phyloP scores from a whole-genome alignment of 2,797 vertebrate genomes.

The Passerculus sandwichensis region DNA sequence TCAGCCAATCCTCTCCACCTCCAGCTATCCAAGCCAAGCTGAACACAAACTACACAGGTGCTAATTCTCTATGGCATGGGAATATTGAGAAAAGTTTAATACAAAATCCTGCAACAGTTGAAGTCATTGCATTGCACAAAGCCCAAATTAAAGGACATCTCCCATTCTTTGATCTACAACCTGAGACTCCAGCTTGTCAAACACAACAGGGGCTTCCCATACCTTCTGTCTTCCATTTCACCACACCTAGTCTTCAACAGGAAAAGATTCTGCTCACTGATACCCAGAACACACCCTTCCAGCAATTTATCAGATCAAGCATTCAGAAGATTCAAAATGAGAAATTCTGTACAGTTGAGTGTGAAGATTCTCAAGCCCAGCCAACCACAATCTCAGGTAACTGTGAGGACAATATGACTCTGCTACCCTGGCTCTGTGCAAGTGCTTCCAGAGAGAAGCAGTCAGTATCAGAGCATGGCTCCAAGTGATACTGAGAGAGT shows the following conservation, averaged over 20 bases:
- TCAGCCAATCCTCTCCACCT: background rate
- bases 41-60: background rate
- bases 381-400: background rate
- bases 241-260: fast-evolving
- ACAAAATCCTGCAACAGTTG: background rate
- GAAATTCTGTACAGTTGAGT: background rate
- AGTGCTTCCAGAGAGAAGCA: background rate
- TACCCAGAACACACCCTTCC: background rate
- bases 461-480: background rate
- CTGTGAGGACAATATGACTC: background rate
- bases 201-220: background rate
- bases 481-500: background rate
- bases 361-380: background rate
- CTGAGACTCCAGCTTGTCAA: background rate
- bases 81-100: background rate
- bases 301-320: background rate
- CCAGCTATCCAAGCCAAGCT: background rate
- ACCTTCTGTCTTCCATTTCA: background rate
- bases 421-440: background rate
- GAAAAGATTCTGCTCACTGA: background rate
- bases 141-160: background rate
- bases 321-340: background rate
- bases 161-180: background rate
- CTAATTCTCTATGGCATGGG: background rate
- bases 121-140: background rate